Evolutionary conservation across 2,888 invertebrate species (phyloP).

Genomic region (Meteorus cinctellus): DNA sequence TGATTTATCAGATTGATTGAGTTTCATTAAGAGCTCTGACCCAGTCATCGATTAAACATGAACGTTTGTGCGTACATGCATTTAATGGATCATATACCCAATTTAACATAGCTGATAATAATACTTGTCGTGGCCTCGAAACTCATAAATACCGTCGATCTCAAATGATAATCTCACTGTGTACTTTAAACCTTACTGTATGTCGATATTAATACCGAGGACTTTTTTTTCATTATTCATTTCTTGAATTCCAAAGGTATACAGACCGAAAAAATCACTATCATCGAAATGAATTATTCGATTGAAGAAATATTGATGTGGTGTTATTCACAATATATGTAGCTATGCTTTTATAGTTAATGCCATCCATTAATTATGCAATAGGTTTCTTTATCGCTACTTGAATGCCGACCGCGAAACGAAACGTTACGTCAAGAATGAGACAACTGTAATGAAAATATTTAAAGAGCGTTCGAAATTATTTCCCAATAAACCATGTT

Average conservation of each 20-base stretch:
- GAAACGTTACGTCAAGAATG: conserved; percentile 75
- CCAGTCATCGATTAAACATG: neutral
- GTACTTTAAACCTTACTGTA: neutral
- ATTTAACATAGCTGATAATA: conserved; percentile 22
- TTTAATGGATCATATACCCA: conserved; percentile 2
- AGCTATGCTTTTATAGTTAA: conserved; percentile 8
- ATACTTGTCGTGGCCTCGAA: conserved; percentile 25
- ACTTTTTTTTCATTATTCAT: neutral
- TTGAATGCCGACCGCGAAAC: conserved; percentile 75
- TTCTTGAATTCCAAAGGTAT: neutral
- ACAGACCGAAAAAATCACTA: neutral
- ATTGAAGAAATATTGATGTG: no score
- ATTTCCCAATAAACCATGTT: conserved; percentile 80
- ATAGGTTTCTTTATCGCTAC: conserved; percentile 78
- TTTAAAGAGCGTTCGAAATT: conserved; percentile 78
- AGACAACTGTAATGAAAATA: conserved; percentile 78
- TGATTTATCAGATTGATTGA: neutral
- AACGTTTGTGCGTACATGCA: neutral
- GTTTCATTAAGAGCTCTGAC: neutral
- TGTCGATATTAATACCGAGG: neutral
- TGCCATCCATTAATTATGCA: conserved; percentile 50
- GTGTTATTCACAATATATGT: no score
- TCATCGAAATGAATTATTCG: conserved; percentile 22
- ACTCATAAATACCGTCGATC: conserved; percentile 3
- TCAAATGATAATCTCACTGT: neutral